Conservation (phyloP, 2,113 vertebrate genomes). For the Fregata magnificens region DNA sequence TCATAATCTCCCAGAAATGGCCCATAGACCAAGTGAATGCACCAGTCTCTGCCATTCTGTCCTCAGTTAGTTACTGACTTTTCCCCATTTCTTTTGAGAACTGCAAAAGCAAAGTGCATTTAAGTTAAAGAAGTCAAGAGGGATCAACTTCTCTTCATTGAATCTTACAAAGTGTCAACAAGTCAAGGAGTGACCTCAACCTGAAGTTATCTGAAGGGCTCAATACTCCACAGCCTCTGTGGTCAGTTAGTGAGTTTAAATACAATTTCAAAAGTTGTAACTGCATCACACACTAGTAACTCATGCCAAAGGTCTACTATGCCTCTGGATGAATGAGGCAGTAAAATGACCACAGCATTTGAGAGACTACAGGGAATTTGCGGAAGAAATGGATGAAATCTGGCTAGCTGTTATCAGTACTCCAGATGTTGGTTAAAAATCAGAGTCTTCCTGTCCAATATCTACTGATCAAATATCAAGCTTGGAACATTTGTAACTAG, state of each 20-base stretch:
- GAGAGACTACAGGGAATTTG: neutral
- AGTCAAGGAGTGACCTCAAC: neutral
- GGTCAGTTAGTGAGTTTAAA: neutral
- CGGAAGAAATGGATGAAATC: neutral
- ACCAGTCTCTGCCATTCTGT: neutral
- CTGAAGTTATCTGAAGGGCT: neutral
- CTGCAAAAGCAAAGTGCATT: neutral
- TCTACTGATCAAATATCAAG: neutral
- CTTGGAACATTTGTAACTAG: neutral
- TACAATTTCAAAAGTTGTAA: neutral
- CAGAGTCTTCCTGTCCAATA: neutral
- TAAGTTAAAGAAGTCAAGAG: neutral
- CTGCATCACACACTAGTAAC: neutral
- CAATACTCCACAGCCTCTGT: neutral
- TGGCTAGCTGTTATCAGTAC: neutral
- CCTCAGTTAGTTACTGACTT: neutral
- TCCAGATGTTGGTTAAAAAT: neutral
- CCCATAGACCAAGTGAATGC: neutral
- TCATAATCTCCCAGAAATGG: neutral
- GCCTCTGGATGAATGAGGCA: neutral
- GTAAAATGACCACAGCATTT: neutral
- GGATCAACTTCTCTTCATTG: neutral
- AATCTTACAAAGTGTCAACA: neutral
- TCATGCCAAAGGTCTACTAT: neutral
- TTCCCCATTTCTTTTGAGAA: neutral